Base-by-base conservation (phyloP, 1,140 invertebrate genomes). In the Lasaia peninsularis region DNA sequence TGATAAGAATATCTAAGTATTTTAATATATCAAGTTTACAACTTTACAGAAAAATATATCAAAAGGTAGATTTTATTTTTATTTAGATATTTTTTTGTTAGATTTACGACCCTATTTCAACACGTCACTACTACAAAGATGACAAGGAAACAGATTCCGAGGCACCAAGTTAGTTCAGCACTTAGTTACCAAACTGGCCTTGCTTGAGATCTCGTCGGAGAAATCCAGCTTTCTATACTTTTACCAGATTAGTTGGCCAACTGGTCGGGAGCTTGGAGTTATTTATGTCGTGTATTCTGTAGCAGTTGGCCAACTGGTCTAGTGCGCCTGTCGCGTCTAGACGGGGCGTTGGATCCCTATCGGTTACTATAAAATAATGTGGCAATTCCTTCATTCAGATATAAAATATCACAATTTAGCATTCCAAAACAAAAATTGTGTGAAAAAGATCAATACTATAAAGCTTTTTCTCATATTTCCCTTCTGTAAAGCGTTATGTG, bases 351-450 rank as follows among this genome's bases (percentile, higher is more conserved):
- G 78, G 75, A 72, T 75, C 69, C 62, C 78, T 78, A 80, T 82
- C 77, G 74, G 69, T 62, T 63, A 65, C 63, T 63, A 76, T 73
- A 75, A 83, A 85, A 85, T 85, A 83, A 83, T 83, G 74, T 81
- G 75, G 78, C 7, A 16, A 40, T 40, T 40, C 37, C 6, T 40
- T 40, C 16, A 40, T 16, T 40, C 12, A 40, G 12, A 40, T 40
- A 40, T 40, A 40, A 40, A 2, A 18, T 40, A 16, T 40, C 7
- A 16, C 37, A 40, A 40, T 40, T 40, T 18, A 7, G 24, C 24
- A 28, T 28, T 28, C 8, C 8, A 28, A 28, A 28, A 6, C 1
- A 7, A 28, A n/a, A 28, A 28, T 28, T 28, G 24, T 28, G 5
- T 28, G 4, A 2, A 7, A 28, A 28, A 4, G 5, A 7, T 28